Percentiles rank a stretch among this genome's conserved stretches.
These are phyloP conservation scores for Acanthopagrus latus DNA, from an alignment of 2,797 vertebrate genomes.

Conservation along the genomic window DNA sequence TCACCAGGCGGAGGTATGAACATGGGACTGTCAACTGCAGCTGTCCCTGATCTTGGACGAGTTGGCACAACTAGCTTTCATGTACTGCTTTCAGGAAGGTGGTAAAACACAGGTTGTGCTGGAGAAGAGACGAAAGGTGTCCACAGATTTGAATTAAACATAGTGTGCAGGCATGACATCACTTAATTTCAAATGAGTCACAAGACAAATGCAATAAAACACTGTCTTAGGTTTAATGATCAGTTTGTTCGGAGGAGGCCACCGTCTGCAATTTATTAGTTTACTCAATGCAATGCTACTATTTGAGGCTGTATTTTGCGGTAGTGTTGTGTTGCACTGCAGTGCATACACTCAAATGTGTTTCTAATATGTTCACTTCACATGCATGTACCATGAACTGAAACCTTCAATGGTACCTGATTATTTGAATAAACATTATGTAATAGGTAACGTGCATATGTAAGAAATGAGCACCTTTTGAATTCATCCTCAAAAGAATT, in stretches of 20 bases:
- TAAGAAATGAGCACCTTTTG: too few relatives aligned
- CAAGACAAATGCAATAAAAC: conserved; percentile 2
- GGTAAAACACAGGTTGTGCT: conserved; percentile 10
- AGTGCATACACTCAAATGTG: not conserved
- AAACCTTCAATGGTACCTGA: too few relatives aligned
- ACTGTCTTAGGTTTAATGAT: not conserved
- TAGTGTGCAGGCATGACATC: not conserved
- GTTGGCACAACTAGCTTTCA: conserved; percentile 48
- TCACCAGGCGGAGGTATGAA: conserved; percentile 75
- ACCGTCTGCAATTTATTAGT: not conserved
- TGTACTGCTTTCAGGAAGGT: conserved; percentile 38
- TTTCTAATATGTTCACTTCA: not conserved
- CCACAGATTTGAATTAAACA: conserved; percentile 8
- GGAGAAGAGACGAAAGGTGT: conserved; percentile 24
- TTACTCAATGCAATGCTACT: not conserved
- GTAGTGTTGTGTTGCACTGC: not conserved
- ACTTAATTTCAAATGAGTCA: not conserved
- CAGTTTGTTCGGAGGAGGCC: not conserved
- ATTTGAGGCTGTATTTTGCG: not conserved
- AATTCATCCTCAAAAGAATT: too few relatives aligned
- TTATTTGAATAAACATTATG: too few relatives aligned
- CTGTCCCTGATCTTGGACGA: conserved; percentile 64
- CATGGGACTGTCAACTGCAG: conserved; percentile 73
- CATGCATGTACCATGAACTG: too few relatives aligned
- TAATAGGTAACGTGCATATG: too few relatives aligned